Evolutionary conservation across 92 coral and sea anemone genomes (phyloP).

Genomic region (Heliopora coerulea): DNA sequence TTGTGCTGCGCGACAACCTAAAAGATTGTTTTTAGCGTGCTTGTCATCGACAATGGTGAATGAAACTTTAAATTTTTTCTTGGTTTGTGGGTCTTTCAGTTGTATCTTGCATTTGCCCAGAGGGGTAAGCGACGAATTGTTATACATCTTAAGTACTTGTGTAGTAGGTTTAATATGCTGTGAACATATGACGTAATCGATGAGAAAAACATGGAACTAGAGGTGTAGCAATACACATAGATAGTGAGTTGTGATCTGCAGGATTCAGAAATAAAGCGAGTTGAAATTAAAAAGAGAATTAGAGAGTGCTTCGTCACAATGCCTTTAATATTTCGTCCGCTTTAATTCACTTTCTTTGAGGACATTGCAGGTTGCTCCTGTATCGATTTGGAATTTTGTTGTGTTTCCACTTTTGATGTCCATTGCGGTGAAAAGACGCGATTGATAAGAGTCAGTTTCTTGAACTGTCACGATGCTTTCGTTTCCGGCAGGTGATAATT

Average conservation of each 20-base stretch:
- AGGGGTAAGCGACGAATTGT: slow-evolving; percentile 24
- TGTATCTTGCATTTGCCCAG: slow-evolving; percentile 13
- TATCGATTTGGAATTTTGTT: slow-evolving; percentile 16
- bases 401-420: neutral
- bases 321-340: slow-evolving; percentile 12
- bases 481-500: no score
- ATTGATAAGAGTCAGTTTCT: neutral
- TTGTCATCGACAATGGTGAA: slow-evolving; percentile 19
- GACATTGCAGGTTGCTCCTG: slow-evolving; percentile 37
- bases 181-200: no score
- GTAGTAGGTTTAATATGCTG: slow-evolving; percentile 8
- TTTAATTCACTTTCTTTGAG: slow-evolving; percentile 17
- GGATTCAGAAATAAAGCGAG: no score
- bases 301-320: no score
- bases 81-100: slow-evolving; percentile 20
- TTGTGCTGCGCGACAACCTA: slow-evolving; percentile 28
- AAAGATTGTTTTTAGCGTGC: slow-evolving; percentile 13
- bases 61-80: slow-evolving; percentile 22
- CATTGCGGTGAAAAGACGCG: slow-evolving; percentile 13
- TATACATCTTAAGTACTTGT: slow-evolving; percentile 45
- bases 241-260: no score
- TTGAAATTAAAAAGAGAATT: no score
- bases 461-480: slow-evolving; percentile 1
- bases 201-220: no score
- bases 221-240: no score